Evolutionary conservation across 2,113 vertebrate species (phyloP), one percentile per base, ranked within the genome.

Genomic region (Daphoenositta chrysoptera): DNA sequence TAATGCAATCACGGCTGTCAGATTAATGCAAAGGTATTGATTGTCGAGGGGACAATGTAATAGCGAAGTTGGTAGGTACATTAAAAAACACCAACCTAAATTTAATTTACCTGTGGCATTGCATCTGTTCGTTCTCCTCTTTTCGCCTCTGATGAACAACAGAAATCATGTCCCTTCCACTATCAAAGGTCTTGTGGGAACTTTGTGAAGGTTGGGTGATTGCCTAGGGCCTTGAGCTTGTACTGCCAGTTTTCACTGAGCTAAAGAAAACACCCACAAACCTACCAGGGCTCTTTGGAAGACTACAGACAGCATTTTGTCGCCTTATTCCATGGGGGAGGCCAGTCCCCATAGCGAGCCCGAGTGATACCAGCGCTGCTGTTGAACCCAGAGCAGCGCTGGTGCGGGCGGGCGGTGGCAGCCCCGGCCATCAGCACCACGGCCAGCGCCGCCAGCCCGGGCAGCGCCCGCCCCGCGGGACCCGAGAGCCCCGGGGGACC

Each of bases 1-100:
- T 98, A 98, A 98, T 98, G 97, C 82, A 97, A 98, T 98, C 97
- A 98, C 33, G 2, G 87, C 97, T 97, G 97, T 97, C 97, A 98
- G 90, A 97, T 98, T 97, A 98, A 89, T 94, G 96, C 95, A 96
- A 97, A 97, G 95, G 97, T 94, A 97, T 97, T 79, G 97, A 98
- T 97, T 95, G 85, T 94, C 63, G 73, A 94, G 75, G 54, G 75
- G 60, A 82, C 94, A 95, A 86, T 85, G 92, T 93, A 91, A 95
- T 91, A 96, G 61, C 68, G 71, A 95, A 95, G 68, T 96, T 81
- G 80, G 93, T 94, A 83, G 90, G 85, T 97, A 95, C 87, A 95
- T 96, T 94, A 87, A 95, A 96, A 97, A 95, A 75, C 69, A 95
- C 16, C 1, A 2, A 47, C 53, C 88, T 87, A 93, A 97, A 98